A percentile compares a stretch with the other conserved stretches of the same genome.
Evolutionary conservation across 53 echinoderm and acorn worm species (phyloP).

Genomic region (Holothuria scabra): DNA sequence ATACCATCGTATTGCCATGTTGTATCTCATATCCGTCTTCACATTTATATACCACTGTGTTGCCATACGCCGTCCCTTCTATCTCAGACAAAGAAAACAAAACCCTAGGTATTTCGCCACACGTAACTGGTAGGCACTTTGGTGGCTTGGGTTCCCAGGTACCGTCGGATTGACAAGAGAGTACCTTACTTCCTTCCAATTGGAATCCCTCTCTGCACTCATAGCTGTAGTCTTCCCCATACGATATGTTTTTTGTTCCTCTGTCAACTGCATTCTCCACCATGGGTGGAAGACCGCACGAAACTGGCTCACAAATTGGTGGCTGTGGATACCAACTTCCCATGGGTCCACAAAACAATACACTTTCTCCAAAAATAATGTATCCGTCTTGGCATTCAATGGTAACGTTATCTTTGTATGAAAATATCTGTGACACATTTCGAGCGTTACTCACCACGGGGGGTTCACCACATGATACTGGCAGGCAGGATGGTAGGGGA

Average conservation of each 20-base stretch:
- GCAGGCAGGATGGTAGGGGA: constrained; percentile 54
- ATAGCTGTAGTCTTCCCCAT: not conserved
- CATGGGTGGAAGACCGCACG: constrained; percentile 46
- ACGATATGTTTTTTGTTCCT: not conserved
- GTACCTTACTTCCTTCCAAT: not conserved
- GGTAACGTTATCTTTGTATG: constrained; percentile 60
- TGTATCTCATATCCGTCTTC: constrained; percentile 16
- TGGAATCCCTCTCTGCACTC: not conserved
- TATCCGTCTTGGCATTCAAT: constrained; percentile 74
- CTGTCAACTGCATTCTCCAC: constrained; percentile 6
- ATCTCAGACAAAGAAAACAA: not conserved
- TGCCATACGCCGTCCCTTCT: not conserved
- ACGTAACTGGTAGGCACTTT: constrained; percentile 54
- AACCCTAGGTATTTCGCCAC: constrained; percentile 33
- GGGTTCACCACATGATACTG: constrained; percentile 64
- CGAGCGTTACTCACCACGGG: constrained; percentile 47
- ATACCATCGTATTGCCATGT: constrained; percentile 57
- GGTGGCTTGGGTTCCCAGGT: constrained; percentile 64
- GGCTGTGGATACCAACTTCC: constrained; percentile 65
- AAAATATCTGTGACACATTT: constrained; percentile 41
- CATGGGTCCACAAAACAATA: constrained; percentile 56
- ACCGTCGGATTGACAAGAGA: constrained; percentile 22
- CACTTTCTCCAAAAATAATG: constrained; percentile 35
- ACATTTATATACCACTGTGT: constrained; percentile 4
- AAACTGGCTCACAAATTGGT: constrained; percentile 61